Evolutionary conservation across 2,888 invertebrate genomes (phyloP), one percentile per base, ranked within the genome.

Genomic region (Dorcus parallelipipedus): DNA sequence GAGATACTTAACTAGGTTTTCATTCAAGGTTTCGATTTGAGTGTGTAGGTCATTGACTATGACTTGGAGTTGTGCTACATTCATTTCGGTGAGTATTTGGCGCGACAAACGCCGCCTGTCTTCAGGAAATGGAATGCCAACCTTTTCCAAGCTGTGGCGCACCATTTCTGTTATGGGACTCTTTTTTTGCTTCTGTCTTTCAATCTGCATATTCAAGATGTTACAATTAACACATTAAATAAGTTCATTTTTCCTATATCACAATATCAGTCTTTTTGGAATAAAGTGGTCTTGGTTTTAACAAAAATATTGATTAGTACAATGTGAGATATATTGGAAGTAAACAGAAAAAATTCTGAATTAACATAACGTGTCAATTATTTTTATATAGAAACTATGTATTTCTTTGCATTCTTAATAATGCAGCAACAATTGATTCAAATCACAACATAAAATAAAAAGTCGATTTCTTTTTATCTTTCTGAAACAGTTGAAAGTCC

Each of bases 21-120:
- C 94, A 80, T 97, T 98, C 66, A 97, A 82, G 50, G 85, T 88
- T 82, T 96, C 95, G 73, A 97, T 96, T 82, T 95, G 92, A 56
- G 93, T 90, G 79, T 95, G 95, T 60, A 97, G 82, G 80, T 95
- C 95, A 78, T 97, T 96, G 61, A 95, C 95, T 69, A 97, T 90
- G 62, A 96, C 93, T 84, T 96, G 92, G 60, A 95, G 80, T 80
- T 96, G 95, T 40, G 95, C 92, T 60, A 96, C 87, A 78, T 95
- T 96, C 89, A 97, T 93, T 75, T 94, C 93, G 23, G 93, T 92
- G 68, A 96, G 83, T 69, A 94, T 85, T 73, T 91, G 91, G 38
- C 93, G 84, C 9, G 91, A 91, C 54, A 96, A 84, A 62, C 94
- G 86, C 64, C 93, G 86, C 69, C 92, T 85, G 69, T 93, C 91